A percentile compares a stretch with the other conserved stretches of the same genome.
phyloP scores from a whole-genome alignment of 2,888 invertebrate species.

The Xanthia togata region DNA sequence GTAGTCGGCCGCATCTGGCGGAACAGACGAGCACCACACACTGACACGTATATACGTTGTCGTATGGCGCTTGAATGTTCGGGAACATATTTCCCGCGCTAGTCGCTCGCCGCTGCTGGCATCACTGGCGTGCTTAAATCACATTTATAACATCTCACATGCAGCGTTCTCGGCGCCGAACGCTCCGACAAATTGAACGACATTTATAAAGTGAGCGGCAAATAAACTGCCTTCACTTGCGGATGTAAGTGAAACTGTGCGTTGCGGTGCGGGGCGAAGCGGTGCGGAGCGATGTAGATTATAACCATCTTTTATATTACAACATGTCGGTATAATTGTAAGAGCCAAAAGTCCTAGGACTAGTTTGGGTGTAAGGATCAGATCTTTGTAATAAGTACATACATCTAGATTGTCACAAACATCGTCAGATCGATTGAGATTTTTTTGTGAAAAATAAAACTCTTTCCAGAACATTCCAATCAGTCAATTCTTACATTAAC shows the following conservation, averaged over 20 bases:
- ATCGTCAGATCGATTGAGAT: no score
- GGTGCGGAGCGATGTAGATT: background rate
- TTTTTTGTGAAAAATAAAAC: no score
- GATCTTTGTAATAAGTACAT: no score
- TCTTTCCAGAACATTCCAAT: background rate
- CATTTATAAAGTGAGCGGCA: slow-evolving; percentile 50
- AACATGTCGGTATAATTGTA: background rate
- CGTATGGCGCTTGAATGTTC: background rate
- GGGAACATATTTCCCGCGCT: background rate
- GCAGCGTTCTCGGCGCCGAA: slow-evolving; percentile 28
- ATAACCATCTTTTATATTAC: background rate
- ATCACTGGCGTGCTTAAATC: slow-evolving; percentile 18
- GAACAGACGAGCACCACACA: background rate
- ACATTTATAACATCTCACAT: slow-evolving; percentile 46
- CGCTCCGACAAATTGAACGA: slow-evolving; percentile 50
- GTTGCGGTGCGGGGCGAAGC: background rate
- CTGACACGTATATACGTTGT: background rate
- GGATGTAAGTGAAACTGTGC: background rate
- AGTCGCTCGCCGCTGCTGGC: background rate
- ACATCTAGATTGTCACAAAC: no score
- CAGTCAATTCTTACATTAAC: background rate
- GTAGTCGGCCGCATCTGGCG: background rate
- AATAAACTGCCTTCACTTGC: slow-evolving; percentile 36
- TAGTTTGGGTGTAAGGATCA: no score
- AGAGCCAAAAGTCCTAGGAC: no score